A percentile compares a stretch with the other conserved stretches of the same genome.
phyloP scores from a whole-genome alignment of 2,797 vertebrate species.

The Peromyscus nudipes region DNA sequence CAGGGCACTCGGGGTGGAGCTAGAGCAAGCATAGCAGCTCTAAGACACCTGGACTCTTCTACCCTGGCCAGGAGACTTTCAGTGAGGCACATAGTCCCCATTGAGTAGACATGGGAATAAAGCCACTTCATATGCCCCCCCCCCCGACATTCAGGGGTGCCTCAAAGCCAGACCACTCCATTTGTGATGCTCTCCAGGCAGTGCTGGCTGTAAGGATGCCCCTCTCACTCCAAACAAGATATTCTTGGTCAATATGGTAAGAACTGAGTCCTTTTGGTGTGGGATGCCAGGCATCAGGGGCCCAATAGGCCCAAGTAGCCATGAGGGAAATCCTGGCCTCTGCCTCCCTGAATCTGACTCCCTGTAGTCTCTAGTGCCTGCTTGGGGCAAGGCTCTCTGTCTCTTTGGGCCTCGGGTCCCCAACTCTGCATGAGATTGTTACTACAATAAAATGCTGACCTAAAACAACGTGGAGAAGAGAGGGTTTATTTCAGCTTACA shows the following conservation, averaged over 20 bases:
- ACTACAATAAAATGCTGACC: neutral
- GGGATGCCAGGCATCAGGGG: neutral
- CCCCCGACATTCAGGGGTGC: too few relatives aligned
- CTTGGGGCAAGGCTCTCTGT: accelerated
- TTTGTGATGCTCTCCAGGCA: neutral
- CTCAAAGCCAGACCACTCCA: neutral
- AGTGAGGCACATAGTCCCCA: neutral
- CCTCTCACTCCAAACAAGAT: neutral
- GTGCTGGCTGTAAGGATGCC: neutral
- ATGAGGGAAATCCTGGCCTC: neutral
- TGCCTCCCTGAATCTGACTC: accelerated
- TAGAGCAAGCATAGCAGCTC: neutral
- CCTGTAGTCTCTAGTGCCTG: neutral
- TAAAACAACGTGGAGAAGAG: neutral
- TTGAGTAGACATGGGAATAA: neutral
- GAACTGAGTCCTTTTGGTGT: neutral
- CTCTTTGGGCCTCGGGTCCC: neutral
- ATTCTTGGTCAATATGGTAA: neutral
- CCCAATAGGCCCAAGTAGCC: neutral
- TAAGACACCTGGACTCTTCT: neutral
- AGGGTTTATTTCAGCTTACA: neutral
- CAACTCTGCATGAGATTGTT: neutral
- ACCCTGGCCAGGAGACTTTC: too few relatives aligned
- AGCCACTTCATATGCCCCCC: neutral
- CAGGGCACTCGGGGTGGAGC: neutral